Conservation (phyloP, 1,140 invertebrate genomes). For the Brachionus calyciflorus region DNA sequence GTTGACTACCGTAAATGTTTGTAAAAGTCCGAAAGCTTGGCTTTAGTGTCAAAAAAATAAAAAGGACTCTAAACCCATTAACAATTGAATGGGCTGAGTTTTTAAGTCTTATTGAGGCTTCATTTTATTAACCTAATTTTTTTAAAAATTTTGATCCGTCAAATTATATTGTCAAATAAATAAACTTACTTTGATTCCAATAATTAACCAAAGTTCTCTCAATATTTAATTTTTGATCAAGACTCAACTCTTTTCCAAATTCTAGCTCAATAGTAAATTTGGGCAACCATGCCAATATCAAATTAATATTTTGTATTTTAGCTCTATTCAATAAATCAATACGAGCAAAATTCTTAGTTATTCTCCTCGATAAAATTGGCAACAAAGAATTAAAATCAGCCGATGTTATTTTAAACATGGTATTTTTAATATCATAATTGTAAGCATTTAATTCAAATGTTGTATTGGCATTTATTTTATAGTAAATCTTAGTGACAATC, state of each 20-base stretch:
- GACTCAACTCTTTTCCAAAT: conserved; percentile 5
- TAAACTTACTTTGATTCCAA: conserved; percentile 4
- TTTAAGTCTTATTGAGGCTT: no score
- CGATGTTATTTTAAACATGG: not conserved
- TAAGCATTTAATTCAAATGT: not conserved
- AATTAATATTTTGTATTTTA: conserved; percentile 1
- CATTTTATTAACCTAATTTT: no score
- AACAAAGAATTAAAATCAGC: not conserved
- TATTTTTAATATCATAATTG: conserved; percentile 30
- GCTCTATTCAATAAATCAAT: not conserved
- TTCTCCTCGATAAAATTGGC: not conserved
- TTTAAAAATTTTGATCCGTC: no score
- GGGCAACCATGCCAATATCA: conserved; percentile 24
- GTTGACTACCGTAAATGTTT: no score
- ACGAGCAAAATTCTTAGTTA: conserved; percentile 9
- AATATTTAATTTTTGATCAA: conserved; percentile 6
- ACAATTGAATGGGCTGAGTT: no score
- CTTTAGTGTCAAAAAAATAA: no score
- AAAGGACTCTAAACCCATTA: no score
- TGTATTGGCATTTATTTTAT: not conserved
- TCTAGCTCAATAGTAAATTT: conserved; percentile 13
- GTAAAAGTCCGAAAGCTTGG: no score
- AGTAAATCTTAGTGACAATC: conserved; percentile 12
- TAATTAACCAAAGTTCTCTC: not conserved
- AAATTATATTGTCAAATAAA: no score